Percentiles rank a stretch among this genome's conserved stretches.
phyloP scores from a whole-genome alignment of 2,888 invertebrate species.

The Neocrepidodera transversa region DNA sequence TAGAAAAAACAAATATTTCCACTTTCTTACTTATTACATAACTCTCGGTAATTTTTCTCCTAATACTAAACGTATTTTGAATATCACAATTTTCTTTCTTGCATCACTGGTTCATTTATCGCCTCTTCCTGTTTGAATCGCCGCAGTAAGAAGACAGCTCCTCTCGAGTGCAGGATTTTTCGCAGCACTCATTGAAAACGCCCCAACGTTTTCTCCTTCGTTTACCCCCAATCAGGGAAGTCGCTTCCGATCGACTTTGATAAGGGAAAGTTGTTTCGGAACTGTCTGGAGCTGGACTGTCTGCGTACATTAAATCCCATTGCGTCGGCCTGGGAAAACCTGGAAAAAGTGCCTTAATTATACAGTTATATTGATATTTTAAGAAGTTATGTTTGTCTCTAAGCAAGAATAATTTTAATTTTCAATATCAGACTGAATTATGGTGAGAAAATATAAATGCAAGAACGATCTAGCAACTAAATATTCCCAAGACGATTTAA shows the following conservation, averaged over 20 bases:
- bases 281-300: constrained; percentile 41
- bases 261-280: constrained; percentile 41
- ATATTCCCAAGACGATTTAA: too few species aligned
- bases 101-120: constrained; percentile 2
- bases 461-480: too few species aligned
- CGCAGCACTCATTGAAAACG: constrained; percentile 55
- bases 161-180: constrained; percentile 53
- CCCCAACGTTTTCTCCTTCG: constrained; percentile 44
- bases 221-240: constrained; percentile 44
- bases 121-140: constrained; percentile 20
- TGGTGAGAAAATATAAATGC: too few species aligned
- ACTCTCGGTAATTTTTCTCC: constrained; percentile 5
- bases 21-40: neutral
- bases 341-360: constrained; percentile 34
- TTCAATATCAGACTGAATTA: too few species aligned
- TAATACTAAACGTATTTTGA: constrained; percentile 18
- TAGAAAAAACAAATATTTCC: constrained; percentile 2
- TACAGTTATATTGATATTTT: too few species aligned
- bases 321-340: constrained; percentile 36
- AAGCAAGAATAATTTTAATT: too few species aligned
- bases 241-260: constrained; percentile 44
- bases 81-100: constrained; percentile 18
- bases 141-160: constrained; percentile 53
- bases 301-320: constrained; percentile 50
- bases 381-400: too few species aligned